Percentiles rank a stretch among this genome's conserved stretches.
These are phyloP conservation scores for Amphiprion percula DNA, from an alignment of 2,113 vertebrate species.

Conservation along the genomic window DNA sequence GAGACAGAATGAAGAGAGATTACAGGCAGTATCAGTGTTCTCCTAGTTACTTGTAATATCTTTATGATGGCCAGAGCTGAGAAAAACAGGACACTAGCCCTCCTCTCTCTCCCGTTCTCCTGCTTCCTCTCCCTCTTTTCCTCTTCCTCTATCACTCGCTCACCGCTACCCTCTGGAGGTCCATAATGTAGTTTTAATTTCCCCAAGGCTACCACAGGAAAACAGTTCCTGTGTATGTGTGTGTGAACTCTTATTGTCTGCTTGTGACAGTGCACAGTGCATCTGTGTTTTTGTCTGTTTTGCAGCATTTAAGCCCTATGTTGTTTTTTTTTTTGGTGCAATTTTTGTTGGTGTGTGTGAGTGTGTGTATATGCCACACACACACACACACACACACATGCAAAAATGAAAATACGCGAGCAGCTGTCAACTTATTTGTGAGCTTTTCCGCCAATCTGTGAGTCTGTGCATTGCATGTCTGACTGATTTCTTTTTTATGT, in stretches of 20 bases:
- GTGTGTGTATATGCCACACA: conserved; percentile 2
- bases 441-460: conserved; percentile 19
- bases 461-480: conserved; percentile 11
- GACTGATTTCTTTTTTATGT: background rate
- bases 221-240: conserved; percentile 82
- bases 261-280: conserved; percentile 70
- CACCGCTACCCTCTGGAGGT: conserved; percentile 83
- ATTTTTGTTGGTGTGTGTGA: conserved; percentile 20
- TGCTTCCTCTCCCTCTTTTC: conserved; percentile 52
- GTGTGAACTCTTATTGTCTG: conserved; percentile 73
- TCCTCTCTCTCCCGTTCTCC: conserved; percentile 47
- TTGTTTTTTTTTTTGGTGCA: conserved; percentile 9
- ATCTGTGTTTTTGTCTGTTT: conserved; percentile 68
- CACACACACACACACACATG: too few relatives aligned
- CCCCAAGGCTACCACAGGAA: conserved; percentile 86
- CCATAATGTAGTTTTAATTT: conserved; percentile 89
- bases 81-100: conserved; percentile 72
- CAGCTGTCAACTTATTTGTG: conserved; percentile 67
- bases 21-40: background rate
- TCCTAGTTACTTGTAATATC: conserved; percentile 27
- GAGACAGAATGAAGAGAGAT: background rate
- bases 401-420: conserved; percentile 51
- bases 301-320: conserved; percentile 62
- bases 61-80: conserved; percentile 49
- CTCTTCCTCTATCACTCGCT: conserved; percentile 73